Percentiles rank a stretch among this genome's conserved stretches.
phyloP scores from a whole-genome alignment of 2,797 vertebrate species.

The Myripristis murdjan region DNA sequence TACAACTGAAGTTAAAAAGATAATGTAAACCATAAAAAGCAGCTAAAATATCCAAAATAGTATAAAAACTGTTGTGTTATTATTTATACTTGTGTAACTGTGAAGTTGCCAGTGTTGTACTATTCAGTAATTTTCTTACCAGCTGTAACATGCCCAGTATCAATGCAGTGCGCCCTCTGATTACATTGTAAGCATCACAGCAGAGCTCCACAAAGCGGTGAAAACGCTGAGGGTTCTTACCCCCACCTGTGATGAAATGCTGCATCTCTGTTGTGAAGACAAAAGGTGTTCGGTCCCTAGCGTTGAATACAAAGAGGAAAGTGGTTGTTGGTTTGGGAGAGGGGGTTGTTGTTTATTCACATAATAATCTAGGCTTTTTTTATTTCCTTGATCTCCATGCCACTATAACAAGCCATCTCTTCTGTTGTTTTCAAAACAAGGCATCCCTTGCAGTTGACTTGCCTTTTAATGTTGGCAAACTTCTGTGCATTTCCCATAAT shows the following conservation, averaged over 20 bases:
- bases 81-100: neutral
- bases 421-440: neutral
- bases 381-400: neutral
- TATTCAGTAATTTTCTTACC: constrained; percentile 78
- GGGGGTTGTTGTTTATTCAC: neutral
- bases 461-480: constrained; percentile 93
- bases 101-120: no score
- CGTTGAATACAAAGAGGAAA: constrained; percentile 36
- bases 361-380: neutral
- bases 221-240: constrained; percentile 86
- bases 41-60: no score
- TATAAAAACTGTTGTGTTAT: no score
- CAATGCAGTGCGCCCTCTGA: constrained; percentile 87
- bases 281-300: constrained; percentile 92
- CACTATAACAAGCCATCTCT: neutral
- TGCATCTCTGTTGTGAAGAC: constrained; percentile 95
- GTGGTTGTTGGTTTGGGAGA: neutral
- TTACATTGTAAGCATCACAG: constrained; percentile 90
- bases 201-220: constrained; percentile 94
- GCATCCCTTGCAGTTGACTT: neutral
- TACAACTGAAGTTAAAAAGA: no score
- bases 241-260: constrained; percentile 93
- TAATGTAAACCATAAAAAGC: no score
- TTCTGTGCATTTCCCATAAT: constrained; percentile 96
- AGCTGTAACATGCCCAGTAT: constrained; percentile 91